Evolutionary conservation across 2,888 invertebrate species (phyloP).

Genomic region (Agrochola litura): DNA sequence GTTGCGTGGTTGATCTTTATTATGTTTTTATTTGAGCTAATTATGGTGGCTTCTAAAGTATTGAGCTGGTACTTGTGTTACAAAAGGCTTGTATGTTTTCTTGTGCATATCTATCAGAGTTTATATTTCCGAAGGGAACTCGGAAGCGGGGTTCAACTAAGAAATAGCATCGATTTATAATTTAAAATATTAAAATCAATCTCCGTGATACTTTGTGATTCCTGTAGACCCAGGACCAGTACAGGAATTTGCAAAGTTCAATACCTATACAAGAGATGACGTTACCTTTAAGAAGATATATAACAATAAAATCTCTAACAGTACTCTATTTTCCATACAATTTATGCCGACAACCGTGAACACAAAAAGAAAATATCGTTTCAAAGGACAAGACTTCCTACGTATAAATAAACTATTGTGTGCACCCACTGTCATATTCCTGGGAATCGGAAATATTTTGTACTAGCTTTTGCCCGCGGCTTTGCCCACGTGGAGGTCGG

Average conservation of each 20-base stretch:
- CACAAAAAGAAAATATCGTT: conserved; percentile 44
- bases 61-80: background rate
- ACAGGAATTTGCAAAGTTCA: background rate
- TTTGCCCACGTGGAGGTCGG: background rate
- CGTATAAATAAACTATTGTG: conserved; percentile 61
- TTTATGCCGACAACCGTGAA: conserved; percentile 39
- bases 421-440: conserved; percentile 59
- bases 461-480: conserved; percentile 6
- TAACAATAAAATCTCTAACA: background rate
- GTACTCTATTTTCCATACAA: conserved; percentile 15
- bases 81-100: background rate
- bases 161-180: background rate
- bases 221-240: background rate
- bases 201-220: background rate
- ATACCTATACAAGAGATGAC: background rate
- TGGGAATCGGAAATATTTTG: conserved; percentile 61
- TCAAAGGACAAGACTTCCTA: conserved; percentile 42
- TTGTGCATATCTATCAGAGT: background rate
- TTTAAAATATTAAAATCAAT: background rate
- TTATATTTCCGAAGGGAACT: too few relatives aligned
- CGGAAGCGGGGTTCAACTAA: background rate
- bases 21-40: conserved; percentile 24
- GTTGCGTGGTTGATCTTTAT: conserved; percentile 30
- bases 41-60: conserved; percentile 13
- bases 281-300: background rate